Evolutionary conservation across 2,113 vertebrate species (phyloP).

Genomic region (Calypte anna): DNA sequence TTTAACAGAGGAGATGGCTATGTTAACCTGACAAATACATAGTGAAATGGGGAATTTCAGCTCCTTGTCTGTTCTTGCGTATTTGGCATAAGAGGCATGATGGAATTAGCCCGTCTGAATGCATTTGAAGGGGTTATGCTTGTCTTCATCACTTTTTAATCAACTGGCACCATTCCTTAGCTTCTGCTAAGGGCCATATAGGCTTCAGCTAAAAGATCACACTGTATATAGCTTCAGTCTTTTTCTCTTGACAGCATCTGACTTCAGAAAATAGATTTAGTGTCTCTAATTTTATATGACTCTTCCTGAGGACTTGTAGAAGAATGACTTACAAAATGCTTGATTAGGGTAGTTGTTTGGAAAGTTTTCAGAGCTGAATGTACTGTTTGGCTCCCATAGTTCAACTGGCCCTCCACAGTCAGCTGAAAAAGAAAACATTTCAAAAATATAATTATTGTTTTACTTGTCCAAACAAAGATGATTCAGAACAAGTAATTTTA

Average conservation of each 20-base stretch:
- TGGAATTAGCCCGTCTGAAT: not conserved
- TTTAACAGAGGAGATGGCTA: not conserved
- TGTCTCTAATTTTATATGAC: not conserved
- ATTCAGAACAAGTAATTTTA: not conserved
- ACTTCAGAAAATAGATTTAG: not conserved
- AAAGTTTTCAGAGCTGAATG: constrained; percentile 88
- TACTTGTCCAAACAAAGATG: not conserved
- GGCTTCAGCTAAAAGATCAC: not conserved
- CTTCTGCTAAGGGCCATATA: not conserved
- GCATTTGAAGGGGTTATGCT: not conserved
- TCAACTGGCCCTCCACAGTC: constrained; percentile 91
- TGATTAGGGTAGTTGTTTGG: constrained; percentile 82
- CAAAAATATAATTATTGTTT: not conserved
- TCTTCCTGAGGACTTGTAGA: not conserved
- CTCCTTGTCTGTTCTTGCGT: not conserved
- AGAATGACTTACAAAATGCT: constrained; percentile 85
- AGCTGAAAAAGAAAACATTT: constrained; percentile 74
- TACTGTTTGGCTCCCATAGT: constrained; percentile 87
- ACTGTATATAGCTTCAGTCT: not conserved
- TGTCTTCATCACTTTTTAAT: not conserved
- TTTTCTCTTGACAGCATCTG: not conserved
- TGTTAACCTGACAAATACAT: not conserved
- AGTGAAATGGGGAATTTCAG: not conserved
- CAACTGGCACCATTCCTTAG: not conserved
- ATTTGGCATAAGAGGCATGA: not conserved